Conservation (phyloP, 2,797 vertebrate genomes). For the Sus cebifrons region DNA sequence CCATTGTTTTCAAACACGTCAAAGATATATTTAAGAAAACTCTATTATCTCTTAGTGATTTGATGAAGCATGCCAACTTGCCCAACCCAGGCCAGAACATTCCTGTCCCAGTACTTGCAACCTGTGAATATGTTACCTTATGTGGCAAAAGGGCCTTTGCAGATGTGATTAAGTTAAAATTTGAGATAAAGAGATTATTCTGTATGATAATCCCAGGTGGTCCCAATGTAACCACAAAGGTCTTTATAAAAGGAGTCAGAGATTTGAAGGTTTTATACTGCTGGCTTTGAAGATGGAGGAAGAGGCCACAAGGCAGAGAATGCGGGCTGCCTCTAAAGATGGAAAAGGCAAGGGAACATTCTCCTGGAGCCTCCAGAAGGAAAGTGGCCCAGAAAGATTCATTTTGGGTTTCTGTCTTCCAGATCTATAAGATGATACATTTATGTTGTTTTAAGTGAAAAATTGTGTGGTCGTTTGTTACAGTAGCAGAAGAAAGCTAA, state of each 20-base stretch:
- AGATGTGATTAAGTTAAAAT: not conserved
- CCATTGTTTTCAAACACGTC: not conserved
- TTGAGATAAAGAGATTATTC: not conserved
- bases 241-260: not conserved
- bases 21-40: not conserved
- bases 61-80: not conserved
- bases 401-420: not conserved
- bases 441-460: not conserved
- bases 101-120: too few relatives aligned
- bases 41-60: not conserved
- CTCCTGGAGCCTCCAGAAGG: not conserved
- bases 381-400: not conserved
- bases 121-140: not conserved
- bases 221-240: rapidly evolving
- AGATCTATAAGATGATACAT: not conserved
- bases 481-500: not conserved
- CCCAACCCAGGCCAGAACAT: not conserved
- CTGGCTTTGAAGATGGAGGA: not conserved
- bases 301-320: not conserved
- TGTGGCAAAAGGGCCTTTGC: not conserved
- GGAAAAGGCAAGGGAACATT: not conserved
- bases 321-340: rapidly evolving
- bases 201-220: not conserved
- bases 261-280: not conserved
- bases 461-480: not conserved